Conservation (phyloP, 2,888 invertebrate species). For the Cybosia mesomella region DNA sequence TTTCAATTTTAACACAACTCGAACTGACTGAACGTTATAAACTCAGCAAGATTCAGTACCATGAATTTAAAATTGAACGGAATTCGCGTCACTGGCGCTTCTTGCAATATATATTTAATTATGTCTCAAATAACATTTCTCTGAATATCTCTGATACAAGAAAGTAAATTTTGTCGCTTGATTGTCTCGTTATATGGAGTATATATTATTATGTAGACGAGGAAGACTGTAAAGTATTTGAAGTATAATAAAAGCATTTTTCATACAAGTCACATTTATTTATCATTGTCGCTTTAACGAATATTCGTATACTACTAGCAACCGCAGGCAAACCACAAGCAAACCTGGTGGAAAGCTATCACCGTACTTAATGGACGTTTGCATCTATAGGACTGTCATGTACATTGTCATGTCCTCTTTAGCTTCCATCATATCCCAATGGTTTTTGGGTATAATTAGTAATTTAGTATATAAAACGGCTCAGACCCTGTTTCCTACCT, state of each 20-base stretch:
- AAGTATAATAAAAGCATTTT: background rate
- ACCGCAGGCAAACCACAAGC: background rate
- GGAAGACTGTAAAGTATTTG: background rate
- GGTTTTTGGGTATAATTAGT: too few species aligned
- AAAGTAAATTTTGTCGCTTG: conserved; percentile 7
- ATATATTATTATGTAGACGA: background rate
- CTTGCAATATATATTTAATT: conserved; percentile 25
- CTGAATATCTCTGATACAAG: conserved; percentile 9
- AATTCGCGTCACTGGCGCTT: conserved; percentile 18
- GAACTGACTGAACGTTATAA: conserved; percentile 36
- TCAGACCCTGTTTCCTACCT: too few species aligned
- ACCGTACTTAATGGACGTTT: too few species aligned
- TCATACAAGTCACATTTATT: too few species aligned
- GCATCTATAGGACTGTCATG: too few species aligned
- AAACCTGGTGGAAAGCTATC: too few species aligned
- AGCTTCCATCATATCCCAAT: too few species aligned
- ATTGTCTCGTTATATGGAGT: conserved; percentile 2
- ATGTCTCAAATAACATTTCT: conserved; percentile 11
- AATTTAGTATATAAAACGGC: too few species aligned
- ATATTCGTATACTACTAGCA: too few species aligned
- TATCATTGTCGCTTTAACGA: too few species aligned
- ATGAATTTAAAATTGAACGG: conserved; percentile 54
- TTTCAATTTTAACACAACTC: conserved; percentile 38
- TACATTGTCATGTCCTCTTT: too few species aligned
- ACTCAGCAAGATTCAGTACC: conserved; percentile 43